Evolutionary conservation across 2,888 invertebrate genomes (phyloP).

Genomic region (Lutraria lutraria): DNA sequence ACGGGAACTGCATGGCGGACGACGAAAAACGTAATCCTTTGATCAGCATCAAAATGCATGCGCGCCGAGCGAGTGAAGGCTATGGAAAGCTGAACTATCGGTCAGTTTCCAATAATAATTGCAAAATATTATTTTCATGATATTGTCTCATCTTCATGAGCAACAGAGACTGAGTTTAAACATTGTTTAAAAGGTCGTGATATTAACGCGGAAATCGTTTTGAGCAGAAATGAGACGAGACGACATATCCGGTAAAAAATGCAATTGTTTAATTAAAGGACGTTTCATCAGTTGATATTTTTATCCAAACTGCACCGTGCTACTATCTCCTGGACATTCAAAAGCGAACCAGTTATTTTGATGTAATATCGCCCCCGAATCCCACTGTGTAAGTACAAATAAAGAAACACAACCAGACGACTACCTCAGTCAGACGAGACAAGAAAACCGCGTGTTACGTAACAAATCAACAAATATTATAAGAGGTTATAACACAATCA

Average conservation of each 20-base stretch:
- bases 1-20: no score
- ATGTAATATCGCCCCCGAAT: neutral
- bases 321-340: neutral
- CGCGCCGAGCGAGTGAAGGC: no score
- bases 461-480: neutral
- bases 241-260: neutral
- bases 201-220: neutral
- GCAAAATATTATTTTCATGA: no score
- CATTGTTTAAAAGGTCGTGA: no score
- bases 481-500: neutral
- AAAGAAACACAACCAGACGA: neutral
- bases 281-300: neutral
- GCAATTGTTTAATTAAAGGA: neutral
- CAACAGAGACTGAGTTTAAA: no score
- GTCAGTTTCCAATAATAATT: no score
- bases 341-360: neutral
- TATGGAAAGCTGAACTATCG: no score
- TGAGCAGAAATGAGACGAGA: neutral
- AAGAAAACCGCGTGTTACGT: neutral
- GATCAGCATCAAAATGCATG: no score
- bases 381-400: neutral
- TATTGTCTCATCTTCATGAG: no score
- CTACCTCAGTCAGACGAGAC: neutral
- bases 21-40: no score
- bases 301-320: neutral